Percentiles rank a stretch among this genome's conserved stretches.
Evolutionary conservation across 2,113 vertebrate species (phyloP).

Genomic region (Tor tambroides): DNA sequence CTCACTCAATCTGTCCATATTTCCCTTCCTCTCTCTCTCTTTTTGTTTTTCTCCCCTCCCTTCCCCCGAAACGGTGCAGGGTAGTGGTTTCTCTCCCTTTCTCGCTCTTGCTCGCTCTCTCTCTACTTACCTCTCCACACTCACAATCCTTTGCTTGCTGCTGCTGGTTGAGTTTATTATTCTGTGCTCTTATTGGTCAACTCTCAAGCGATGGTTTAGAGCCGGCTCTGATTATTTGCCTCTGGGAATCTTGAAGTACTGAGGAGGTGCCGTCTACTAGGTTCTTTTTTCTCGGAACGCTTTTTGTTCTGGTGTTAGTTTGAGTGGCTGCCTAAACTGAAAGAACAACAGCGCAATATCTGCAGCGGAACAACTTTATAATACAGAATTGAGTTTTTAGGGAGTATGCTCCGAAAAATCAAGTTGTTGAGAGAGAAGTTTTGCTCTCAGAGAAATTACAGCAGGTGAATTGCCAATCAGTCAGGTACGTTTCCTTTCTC

Average conservation of each 20-base stretch:
- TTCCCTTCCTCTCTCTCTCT: conserved; percentile 27
- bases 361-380: neutral
- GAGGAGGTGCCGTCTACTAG: conserved; percentile 51
- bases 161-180: conserved; percentile 66
- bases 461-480: neutral
- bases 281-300: neutral
- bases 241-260: conserved; percentile 59
- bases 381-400: conserved; percentile 17
- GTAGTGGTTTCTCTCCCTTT: conserved; percentile 35
- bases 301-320: conserved; percentile 42
- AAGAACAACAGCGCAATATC: conserved; percentile 11
- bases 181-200: conserved; percentile 48
- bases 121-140: conserved; percentile 56
- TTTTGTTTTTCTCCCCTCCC: conserved; percentile 16
- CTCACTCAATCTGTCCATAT: conserved; percentile 18
- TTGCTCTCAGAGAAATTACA: conserved; percentile 21
- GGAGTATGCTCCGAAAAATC: conserved; percentile 22
- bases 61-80: conserved; percentile 32
- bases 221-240: conserved; percentile 58
- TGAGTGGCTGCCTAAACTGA: conserved; percentile 13
- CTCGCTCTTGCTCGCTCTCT: conserved; percentile 27
- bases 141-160: conserved; percentile 55
- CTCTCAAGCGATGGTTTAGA: conserved; percentile 58
- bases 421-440: conserved; percentile 36
- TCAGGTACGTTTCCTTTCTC: conserved; percentile 22